phyloP scores from a whole-genome alignment of 2,113 vertebrate genomes.

The Azemiops feae region DNA sequence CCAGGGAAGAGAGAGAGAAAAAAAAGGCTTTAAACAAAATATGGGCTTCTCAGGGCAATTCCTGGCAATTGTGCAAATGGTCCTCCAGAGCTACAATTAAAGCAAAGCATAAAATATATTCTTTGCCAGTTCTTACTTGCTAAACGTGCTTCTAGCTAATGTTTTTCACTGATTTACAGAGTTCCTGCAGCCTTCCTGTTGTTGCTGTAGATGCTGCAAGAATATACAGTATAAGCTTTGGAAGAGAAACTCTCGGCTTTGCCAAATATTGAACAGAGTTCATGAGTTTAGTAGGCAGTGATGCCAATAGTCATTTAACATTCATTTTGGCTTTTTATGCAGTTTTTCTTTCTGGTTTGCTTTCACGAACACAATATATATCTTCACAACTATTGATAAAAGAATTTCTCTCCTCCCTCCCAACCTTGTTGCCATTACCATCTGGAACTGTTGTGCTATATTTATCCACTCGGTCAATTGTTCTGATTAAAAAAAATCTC shows the following conservation, averaged over 20 bases:
- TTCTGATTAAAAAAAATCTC: background rate
- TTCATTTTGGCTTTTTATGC: background rate
- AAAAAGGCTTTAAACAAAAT: background rate
- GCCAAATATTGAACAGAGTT: background rate
- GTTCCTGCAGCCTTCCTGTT: background rate
- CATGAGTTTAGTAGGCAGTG: background rate
- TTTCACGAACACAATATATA: background rate
- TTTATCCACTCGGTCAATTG: constrained; percentile 2
- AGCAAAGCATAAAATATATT: background rate
- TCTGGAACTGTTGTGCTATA: background rate
- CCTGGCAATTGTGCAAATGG: background rate
- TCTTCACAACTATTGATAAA: background rate
- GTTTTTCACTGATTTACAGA: constrained; percentile 11
- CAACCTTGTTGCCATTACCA: background rate
- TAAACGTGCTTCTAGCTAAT: constrained; percentile 8
- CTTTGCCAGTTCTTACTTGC: constrained; percentile 1
- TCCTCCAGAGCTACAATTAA: background rate
- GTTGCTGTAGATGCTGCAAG: background rate
- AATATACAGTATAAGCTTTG: background rate
- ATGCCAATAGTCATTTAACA: background rate
- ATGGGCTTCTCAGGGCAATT: background rate
- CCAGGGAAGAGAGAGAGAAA: background rate
- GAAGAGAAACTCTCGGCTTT: background rate
- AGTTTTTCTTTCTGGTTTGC: background rate
- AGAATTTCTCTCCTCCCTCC: background rate